phyloP scores from a whole-genome alignment of 2,797 vertebrate species.

The Galagoides demidoff region DNA sequence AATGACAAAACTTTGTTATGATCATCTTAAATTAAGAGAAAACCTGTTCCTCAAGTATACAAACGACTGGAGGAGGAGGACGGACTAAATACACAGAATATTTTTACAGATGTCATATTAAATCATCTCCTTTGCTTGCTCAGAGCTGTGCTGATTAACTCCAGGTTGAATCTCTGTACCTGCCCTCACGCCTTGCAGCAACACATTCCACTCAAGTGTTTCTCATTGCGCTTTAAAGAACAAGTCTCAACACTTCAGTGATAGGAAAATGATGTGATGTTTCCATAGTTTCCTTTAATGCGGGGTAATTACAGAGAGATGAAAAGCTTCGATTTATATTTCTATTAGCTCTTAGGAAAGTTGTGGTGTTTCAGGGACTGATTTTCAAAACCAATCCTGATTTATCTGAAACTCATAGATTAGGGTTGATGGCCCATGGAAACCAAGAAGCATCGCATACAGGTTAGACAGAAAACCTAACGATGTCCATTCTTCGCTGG shows the following conservation, averaged over 20 bases:
- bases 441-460: background rate
- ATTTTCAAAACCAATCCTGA: background rate
- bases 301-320: conserved; percentile 69
- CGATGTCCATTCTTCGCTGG: background rate
- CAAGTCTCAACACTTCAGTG: conserved; percentile 84
- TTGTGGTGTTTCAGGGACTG: background rate
- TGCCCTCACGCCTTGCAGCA: conserved; percentile 78
- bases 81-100: background rate
- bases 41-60: background rate
- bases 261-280: conserved; percentile 70
- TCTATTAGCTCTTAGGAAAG: background rate
- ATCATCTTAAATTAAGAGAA: background rate
- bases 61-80: background rate
- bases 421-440: background rate
- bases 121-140: conserved; percentile 13
- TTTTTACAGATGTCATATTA: background rate
- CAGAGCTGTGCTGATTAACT: conserved; percentile 16
- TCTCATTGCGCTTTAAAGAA: conserved; percentile 73
- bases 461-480: background rate
- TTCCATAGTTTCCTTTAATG: conserved; percentile 64
- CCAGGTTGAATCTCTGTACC: conserved; percentile 58
- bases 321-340: background rate
- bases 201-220: conserved; percentile 78
- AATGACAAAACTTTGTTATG: background rate
- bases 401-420: background rate